Conservation (phyloP, 2,113 vertebrate species). For the Myxocyprinus asiaticus region DNA sequence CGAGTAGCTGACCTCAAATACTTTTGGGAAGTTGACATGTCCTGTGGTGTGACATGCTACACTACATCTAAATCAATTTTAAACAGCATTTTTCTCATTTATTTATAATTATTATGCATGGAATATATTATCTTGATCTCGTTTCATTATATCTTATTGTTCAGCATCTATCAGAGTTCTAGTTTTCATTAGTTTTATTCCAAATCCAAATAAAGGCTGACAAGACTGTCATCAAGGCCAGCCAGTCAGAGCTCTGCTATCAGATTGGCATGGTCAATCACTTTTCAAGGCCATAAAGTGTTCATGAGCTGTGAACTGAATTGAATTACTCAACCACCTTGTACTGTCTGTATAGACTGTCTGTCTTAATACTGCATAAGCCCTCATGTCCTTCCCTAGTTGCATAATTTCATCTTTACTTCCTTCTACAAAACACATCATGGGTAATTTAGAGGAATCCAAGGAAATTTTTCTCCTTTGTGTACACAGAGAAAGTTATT, state of each 20-base stretch:
- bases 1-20: too few relatives aligned
- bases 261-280: conserved; percentile 11
- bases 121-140: too few relatives aligned
- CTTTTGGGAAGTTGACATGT: too few relatives aligned
- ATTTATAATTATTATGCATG: too few relatives aligned
- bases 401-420: conserved; percentile 20
- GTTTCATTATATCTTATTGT: too few relatives aligned
- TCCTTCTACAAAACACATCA: neutral
- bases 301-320: neutral
- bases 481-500: too few relatives aligned
- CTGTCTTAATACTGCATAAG: conserved; percentile 52
- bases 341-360: conserved; percentile 49
- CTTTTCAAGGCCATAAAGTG: conserved; percentile 45
- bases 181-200: neutral
- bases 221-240: neutral
- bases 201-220: neutral
- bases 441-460: neutral
- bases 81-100: too few relatives aligned
- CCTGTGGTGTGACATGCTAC: too few relatives aligned
- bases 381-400: conserved; percentile 5
- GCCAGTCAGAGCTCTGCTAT: conserved; percentile 4
- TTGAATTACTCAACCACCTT: conserved; percentile 59
- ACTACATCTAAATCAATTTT: too few relatives aligned
- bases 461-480: too few relatives aligned
- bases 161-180: neutral